Evolutionary conservation across 2,888 invertebrate species (phyloP).

Genomic region (Brachylomia viminalis): DNA sequence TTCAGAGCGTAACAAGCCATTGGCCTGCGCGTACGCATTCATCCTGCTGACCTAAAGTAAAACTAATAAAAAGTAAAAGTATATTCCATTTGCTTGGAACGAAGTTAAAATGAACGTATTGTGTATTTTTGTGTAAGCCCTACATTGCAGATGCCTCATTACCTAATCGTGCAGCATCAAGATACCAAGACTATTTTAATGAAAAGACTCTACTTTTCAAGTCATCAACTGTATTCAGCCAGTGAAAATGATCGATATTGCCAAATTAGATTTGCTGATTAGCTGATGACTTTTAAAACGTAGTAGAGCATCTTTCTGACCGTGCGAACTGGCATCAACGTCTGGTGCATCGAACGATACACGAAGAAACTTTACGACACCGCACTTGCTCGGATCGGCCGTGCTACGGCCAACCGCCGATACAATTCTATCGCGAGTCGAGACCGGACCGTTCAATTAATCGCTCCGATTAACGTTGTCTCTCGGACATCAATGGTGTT

Average conservation of each 20-base stretch:
- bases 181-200: not conserved
- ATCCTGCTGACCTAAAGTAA: constrained; percentile 45
- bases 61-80: constrained; percentile 35
- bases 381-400: constrained; percentile 88
- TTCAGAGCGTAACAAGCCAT: constrained; percentile 37
- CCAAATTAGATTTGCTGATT: constrained; percentile 9
- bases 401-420: constrained; percentile 85
- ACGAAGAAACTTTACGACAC: constrained; percentile 90
- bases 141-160: not conserved
- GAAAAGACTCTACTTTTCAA: not conserved
- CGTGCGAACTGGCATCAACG: constrained; percentile 85
- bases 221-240: not conserved
- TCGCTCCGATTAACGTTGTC: constrained; percentile 88
- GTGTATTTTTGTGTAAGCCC: not conserved
- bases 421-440: constrained; percentile 87
- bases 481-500: constrained; percentile 87
- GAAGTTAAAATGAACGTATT: not conserved
- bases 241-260: not conserved
- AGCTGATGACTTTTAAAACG: constrained; percentile 21
- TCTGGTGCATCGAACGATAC: constrained; percentile 91
- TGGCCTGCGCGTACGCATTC: constrained; percentile 56
- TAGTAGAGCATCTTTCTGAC: constrained; percentile 83
- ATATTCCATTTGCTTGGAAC: constrained; percentile 13
- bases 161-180: not conserved
- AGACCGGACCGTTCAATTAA: constrained; percentile 87